Evolutionary conservation across 2,113 vertebrate species (phyloP), one percentile per base, ranked within the genome.

Genomic region (Gnathonemus longibarbis): DNA sequence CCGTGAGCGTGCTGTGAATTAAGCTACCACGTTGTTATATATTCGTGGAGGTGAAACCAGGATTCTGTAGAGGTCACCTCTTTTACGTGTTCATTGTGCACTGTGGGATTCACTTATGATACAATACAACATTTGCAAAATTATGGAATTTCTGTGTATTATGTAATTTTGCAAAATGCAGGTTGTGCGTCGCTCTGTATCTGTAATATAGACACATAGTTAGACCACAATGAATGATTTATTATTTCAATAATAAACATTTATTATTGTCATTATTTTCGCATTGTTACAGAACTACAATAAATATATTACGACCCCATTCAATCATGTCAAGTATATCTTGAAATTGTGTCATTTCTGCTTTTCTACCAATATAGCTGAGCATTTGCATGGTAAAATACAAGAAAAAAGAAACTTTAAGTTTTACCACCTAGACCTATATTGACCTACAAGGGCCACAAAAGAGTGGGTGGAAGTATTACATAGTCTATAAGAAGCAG

Each of bases 231-330:
- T 93, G 92, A 94, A 95, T 94, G 92, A 94, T 92, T 89, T 83
- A 88, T 93, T 90, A 90, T 15, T 70, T 31, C n/a, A 70, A 4
- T 90, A 91, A 91, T 91, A 93, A 93, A 91, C 87, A 56, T 94
- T 93, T 94, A 90, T 92, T 92, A 89, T 42, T n/a, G 45, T 92
- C 91, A 89, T 93, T 92, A 39, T 90, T 89, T 92, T 93, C 92
- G 93, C 94, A 93, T 94, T 94, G 92, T 94, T 91, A 93, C 91
- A 93, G 91, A 93, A 90, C 85, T 90, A 58, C 92, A 96, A 95
- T 96, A 96, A 96, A 95, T 92, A 93, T 91, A 93, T 91, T 89
- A 46, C 91, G 45, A 90, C 88, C 88, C 88, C 35, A 48, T 35
- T 24, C 15, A 56, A 84, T 24, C 39, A 42, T 8, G 74, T 89